A percentile compares a stretch with the other conserved stretches of the same genome.
Conservation (phyloP, 2,113 vertebrate species). For the Ardeotis arabs region DNA sequence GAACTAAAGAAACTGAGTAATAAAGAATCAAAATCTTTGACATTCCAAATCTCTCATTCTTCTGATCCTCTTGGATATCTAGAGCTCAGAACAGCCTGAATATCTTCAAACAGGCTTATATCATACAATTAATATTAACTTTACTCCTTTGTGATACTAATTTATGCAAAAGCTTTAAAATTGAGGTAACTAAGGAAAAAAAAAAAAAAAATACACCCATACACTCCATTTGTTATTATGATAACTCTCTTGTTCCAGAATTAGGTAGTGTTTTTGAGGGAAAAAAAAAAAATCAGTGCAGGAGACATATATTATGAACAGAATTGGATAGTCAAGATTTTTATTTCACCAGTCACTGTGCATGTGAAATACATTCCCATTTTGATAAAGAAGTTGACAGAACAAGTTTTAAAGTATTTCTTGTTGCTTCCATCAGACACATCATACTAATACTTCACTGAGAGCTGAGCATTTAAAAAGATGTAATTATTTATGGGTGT, state of each 20-base stretch:
- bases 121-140: not conserved
- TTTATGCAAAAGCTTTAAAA: conserved; percentile 16
- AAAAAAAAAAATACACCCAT: not conserved
- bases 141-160: not conserved
- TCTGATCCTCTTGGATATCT: not conserved
- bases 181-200: not conserved
- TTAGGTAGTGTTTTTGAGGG: not conserved
- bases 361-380: not conserved
- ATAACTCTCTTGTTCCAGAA: not conserved
- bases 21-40: not conserved
- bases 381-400: not conserved
- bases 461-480: not conserved
- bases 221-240: not conserved
- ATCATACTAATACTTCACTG: not conserved
- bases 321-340: not conserved
- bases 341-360: not conserved
- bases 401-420: conserved; percentile 25
- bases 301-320: not conserved
- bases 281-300: not conserved
- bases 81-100: not conserved
- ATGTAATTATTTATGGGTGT: not conserved
- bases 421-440: not conserved
- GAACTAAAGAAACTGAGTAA: not conserved
- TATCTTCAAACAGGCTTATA: not conserved
- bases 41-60: not conserved